Conservation (phyloP, 2,113 vertebrate species). For the Elanoides forficatus region DNA sequence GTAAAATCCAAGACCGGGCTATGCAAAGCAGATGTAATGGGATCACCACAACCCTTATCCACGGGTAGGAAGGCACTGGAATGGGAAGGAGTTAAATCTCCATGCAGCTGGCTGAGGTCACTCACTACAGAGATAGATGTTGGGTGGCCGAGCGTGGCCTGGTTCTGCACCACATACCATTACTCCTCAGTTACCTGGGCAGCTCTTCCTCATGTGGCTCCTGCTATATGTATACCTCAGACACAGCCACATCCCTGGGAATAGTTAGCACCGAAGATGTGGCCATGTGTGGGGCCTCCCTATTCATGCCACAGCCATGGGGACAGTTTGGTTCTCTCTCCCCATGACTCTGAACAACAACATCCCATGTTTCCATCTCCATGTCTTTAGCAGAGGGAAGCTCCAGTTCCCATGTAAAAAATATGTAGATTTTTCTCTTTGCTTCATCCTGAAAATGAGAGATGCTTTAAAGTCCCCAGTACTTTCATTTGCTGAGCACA, state of each 20-base stretch:
- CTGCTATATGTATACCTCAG: not conserved
- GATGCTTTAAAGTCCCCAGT: not conserved
- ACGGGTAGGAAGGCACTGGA: not conserved
- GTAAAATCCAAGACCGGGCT: not conserved
- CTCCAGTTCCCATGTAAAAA: not conserved
- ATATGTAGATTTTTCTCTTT: not conserved
- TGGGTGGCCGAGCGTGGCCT: rapidly evolving
- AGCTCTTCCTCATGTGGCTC: not conserved
- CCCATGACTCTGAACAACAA: not conserved
- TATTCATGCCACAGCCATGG: not conserved
- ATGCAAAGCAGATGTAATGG: not conserved
- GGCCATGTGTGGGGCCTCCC: not conserved
- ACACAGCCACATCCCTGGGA: not conserved
- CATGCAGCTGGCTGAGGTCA: not conserved
- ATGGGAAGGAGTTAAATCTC: not conserved
- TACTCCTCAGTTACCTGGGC: not conserved
- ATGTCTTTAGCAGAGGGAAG: not conserved
- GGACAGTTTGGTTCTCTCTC: not conserved
- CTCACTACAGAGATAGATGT: not conserved
- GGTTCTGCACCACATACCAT: not conserved
- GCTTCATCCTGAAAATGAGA: not conserved
- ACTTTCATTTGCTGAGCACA: not conserved
- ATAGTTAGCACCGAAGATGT: not conserved
- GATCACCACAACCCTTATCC: not conserved
- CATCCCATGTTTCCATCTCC: not conserved